phyloP scores from a whole-genome alignment of 1,140 invertebrate genomes.

The Heliconius eleuchia region DNA sequence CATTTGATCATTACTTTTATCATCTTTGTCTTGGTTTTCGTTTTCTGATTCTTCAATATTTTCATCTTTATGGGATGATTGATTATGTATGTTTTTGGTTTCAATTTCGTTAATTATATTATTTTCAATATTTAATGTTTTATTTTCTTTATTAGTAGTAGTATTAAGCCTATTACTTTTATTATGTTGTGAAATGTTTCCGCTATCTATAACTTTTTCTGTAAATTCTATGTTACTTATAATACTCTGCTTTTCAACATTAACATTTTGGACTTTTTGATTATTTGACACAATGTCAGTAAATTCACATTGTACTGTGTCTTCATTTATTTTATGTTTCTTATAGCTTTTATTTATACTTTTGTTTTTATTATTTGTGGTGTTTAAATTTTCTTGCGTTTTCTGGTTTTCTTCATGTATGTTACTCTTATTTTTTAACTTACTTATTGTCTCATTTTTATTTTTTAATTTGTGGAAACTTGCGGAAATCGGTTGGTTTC shows the following conservation, averaged over 20 bases:
- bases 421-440: neutral
- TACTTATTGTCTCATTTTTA: conserved; percentile 2
- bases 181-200: conserved; percentile 1
- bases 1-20: conserved; percentile 15
- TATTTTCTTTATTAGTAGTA: neutral
- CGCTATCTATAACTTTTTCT: neutral
- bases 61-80: conserved; percentile 20
- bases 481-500: too few species aligned
- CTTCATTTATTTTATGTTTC: neutral
- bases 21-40: conserved; percentile 18
- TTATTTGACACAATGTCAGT: neutral
- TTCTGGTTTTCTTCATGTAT: neutral
- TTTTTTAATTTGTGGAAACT: neutral
- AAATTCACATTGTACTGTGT: conserved; percentile 14
- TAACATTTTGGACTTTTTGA: neutral
- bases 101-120: neutral
- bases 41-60: conserved; percentile 9
- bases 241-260: neutral
- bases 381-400: neutral
- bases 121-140: neutral
- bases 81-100: neutral
- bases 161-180: neutral
- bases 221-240: neutral
- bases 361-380: conserved; percentile 15
- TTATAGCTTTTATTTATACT: conserved; percentile 9